Evolutionary conservation across 2,888 invertebrate species (phyloP), one percentile per base, ranked within the genome.

Genomic region (Lysandra bellargus): DNA sequence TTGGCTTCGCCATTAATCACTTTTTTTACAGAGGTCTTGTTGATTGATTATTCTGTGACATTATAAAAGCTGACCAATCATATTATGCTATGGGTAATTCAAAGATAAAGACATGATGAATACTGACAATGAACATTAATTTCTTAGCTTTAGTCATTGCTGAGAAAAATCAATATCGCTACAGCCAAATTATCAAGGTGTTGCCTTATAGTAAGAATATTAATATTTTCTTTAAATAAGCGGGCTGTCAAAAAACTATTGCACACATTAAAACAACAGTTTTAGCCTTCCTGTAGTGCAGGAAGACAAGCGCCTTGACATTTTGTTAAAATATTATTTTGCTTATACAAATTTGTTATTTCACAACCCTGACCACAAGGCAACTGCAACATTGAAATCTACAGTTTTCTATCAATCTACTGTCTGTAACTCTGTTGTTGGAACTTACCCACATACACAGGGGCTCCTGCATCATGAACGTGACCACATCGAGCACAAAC

Each of bases 381-480:
- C 57, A 57, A 57, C 57, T 17, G 57, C 57, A 57, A 57, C 57
- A 57, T 14, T 49, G 49, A 12, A 49, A 40, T 57, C 17, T 57
- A 57, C 57, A 17, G 57, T 57, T 57, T 57, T 57, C 57, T 57
- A 57, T 53, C 53, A 53, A 53, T 57, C 17, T 14, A 57, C 4
- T 14, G 57, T 17, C 53, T 17, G 57, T 53, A 14, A 53, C 14
- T 17, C 4, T 0, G 57, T 57, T 17, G 57, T 14, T 57, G 57
- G 57, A 57, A 95, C 97, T 96, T 89, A 98, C 98, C 97, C 97
- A 98, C 89, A 97, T 96, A 91, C 98, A 98, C 78, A 97, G 95
- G 14, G 97, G 97, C 88, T 98, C 98, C 87, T 97, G 96, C 85
- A 97, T 95, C 96, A 97, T 96, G 84, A 96, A 97, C 61, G 95